phyloP scores from a whole-genome alignment of 2,113 vertebrate genomes.

The Paralichthys olivaceus region DNA sequence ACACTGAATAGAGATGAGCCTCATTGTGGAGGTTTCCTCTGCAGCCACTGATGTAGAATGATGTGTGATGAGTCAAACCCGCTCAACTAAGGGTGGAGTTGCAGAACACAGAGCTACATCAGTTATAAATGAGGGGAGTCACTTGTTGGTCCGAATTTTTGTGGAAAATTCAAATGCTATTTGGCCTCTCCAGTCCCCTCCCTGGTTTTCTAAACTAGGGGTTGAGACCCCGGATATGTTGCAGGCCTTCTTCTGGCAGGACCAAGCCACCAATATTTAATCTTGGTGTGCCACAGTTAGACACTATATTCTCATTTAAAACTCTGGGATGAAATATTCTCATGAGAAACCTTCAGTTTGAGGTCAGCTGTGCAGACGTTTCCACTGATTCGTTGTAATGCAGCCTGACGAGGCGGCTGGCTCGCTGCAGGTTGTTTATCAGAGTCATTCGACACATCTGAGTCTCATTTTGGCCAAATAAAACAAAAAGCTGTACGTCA shows the following conservation, averaged over 20 bases:
- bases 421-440: slow-evolving; percentile 74
- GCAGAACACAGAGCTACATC: slow-evolving; percentile 24
- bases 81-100: slow-evolving; percentile 46
- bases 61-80: slow-evolving; percentile 40
- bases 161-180: slow-evolving; percentile 18
- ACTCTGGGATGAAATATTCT: slow-evolving; percentile 31
- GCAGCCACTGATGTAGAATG: slow-evolving; percentile 35
- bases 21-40: slow-evolving; percentile 13
- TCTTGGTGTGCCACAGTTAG: slow-evolving; percentile 31
- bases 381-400: slow-evolving; percentile 40
- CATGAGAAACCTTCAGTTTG: slow-evolving; percentile 48
- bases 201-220: slow-evolving; percentile 21
- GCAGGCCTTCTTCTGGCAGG: slow-evolving; percentile 47
- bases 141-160: slow-evolving; percentile 35
- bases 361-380: slow-evolving; percentile 44
- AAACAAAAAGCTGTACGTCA: slow-evolving; percentile 70
- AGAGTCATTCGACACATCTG: slow-evolving; percentile 69
- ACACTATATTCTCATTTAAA: slow-evolving; percentile 34
- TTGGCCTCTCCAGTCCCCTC: slow-evolving; percentile 19
- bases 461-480: slow-evolving; percentile 69
- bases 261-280: slow-evolving; percentile 31
- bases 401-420: slow-evolving; percentile 56
- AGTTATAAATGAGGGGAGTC: slow-evolving; percentile 40
- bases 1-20: slow-evolving; percentile 12
- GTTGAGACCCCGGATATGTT: slow-evolving; percentile 37